A percentile compares a stretch with the other conserved stretches of the same genome.
phyloP scores from a whole-genome alignment of 2,113 vertebrate genomes.

The Oncorhynchus kisutch region DNA sequence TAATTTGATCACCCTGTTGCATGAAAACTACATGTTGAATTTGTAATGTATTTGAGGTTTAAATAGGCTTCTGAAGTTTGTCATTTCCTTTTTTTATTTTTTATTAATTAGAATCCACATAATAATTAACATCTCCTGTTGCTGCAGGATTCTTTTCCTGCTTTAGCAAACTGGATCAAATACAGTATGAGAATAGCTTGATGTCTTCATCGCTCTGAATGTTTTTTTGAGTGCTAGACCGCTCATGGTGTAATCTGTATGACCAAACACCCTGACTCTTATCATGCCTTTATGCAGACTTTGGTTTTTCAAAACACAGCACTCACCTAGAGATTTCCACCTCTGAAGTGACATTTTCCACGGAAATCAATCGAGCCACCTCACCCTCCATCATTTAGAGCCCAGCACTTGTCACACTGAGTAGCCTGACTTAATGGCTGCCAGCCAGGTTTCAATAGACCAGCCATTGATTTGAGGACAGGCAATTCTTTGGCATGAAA shows the following conservation, averaged over 20 bases:
- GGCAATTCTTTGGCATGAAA: conserved; percentile 27
- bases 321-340: conserved; percentile 1
- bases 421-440: conserved; percentile 26
- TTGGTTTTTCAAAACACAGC: conserved; percentile 16
- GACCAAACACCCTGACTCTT: neutral
- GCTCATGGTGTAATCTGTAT: neutral
- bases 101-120: too few relatives aligned
- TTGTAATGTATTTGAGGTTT: too few relatives aligned
- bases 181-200: neutral
- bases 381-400: conserved; percentile 18
- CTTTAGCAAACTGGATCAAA: too few relatives aligned
- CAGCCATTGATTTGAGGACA: conserved; percentile 28
- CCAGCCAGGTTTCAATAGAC: conserved; percentile 10
- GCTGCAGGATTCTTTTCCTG: too few relatives aligned
- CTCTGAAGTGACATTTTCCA: conserved; percentile 12
- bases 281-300: conserved; percentile 9
- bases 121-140: too few relatives aligned
- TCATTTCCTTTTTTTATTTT: too few relatives aligned
- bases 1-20: too few relatives aligned
- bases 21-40: too few relatives aligned
- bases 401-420: conserved; percentile 14
- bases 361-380: conserved; percentile 22
- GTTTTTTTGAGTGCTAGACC: neutral
- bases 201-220: neutral
- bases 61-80: too few relatives aligned